These are phyloP conservation scores for Holothuria glaberrima DNA, from an alignment of 35 echinoderm and acorn worm species.

Conservation along the genomic window DNA sequence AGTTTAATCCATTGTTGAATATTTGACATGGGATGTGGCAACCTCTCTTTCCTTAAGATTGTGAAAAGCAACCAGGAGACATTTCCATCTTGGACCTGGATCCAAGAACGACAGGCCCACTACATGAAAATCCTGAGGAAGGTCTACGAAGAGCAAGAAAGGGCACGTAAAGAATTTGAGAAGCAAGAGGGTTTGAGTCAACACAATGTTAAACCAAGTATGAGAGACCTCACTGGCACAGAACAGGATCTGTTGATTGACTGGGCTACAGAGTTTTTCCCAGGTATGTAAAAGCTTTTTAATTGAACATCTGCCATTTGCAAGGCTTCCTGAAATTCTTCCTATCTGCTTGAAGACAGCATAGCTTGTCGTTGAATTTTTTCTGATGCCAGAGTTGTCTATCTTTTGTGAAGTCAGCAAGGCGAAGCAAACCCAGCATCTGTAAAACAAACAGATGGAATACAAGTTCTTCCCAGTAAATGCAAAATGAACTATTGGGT, in stretches of 20 bases:
- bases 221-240: conserved; percentile 43
- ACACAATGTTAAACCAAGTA: conserved; percentile 39
- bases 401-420: too few relatives aligned
- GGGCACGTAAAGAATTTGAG: conserved; percentile 87
- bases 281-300: conserved; percentile 49
- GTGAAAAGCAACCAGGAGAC: conserved; percentile 72
- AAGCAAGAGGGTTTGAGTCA: conserved; percentile 79
- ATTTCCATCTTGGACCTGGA: conserved; percentile 81
- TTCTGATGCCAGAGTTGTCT: too few relatives aligned
- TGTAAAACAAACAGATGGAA: too few relatives aligned
- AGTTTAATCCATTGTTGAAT: too few relatives aligned
- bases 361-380: too few relatives aligned
- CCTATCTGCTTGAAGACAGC: too few relatives aligned
- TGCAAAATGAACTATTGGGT: too few relatives aligned
- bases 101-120: conserved; percentile 81
- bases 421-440: too few relatives aligned
- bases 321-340: too few relatives aligned
- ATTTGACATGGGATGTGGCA: too few relatives aligned
- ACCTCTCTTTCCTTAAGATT: conserved; percentile 44
- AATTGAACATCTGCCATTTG: too few relatives aligned
- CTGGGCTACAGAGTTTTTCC: conserved; percentile 70
- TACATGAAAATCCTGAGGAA: conserved; percentile 85
- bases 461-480: too few relatives aligned
- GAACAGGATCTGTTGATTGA: conserved; percentile 87
- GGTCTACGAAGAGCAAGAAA: conserved; percentile 92